A percentile compares a stretch with the other conserved stretches of the same genome.
Conservation (phyloP, 2,888 invertebrate species). For the Boloria selene region DNA sequence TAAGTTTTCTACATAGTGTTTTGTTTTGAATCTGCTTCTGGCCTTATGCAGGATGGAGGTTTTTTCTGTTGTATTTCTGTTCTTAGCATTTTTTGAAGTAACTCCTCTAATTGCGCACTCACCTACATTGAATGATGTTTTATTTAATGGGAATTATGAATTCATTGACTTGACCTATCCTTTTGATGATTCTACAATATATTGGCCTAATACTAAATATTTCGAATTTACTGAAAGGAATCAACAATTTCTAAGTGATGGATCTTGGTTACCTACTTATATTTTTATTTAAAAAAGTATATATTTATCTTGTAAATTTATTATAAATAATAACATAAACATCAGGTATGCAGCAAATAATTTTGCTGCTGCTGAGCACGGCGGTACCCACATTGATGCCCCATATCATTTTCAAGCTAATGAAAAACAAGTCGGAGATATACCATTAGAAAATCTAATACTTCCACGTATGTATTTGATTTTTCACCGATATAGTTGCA, state of each 20-base stretch:
- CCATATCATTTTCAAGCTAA: slow-evolving; percentile 80
- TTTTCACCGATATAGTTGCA: too few species aligned
- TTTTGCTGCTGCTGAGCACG: slow-evolving; percentile 81
- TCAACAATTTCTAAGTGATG: slow-evolving; percentile 44
- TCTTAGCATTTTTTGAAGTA: slow-evolving; percentile 24
- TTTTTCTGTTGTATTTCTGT: slow-evolving; percentile 29
- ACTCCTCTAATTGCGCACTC: slow-evolving; percentile 24
- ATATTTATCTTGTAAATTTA: too few species aligned
- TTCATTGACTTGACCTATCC: slow-evolving; percentile 62
- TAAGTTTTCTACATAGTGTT: too few species aligned
- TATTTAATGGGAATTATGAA: slow-evolving; percentile 58
- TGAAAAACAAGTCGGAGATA: slow-evolving; percentile 75
- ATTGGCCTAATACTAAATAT: slow-evolving; percentile 51
- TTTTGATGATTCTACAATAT: slow-evolving; percentile 57
- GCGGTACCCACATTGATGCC: slow-evolving; percentile 85
- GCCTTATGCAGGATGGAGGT: slow-evolving; percentile 44
- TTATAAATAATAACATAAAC: neutral
- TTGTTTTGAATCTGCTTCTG: too few species aligned
- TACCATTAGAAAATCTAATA: slow-evolving; percentile 75
- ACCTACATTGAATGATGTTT: slow-evolving; percentile 49
- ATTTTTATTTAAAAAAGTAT: neutral
- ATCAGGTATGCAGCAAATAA: slow-evolving; percentile 77
- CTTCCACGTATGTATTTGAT: slow-evolving; percentile 59
- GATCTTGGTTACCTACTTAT: slow-evolving; percentile 52
- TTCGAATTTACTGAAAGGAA: slow-evolving; percentile 57